Conservation (phyloP, 2,797 vertebrate genomes). For the Chiroxiphia lanceolata region DNA sequence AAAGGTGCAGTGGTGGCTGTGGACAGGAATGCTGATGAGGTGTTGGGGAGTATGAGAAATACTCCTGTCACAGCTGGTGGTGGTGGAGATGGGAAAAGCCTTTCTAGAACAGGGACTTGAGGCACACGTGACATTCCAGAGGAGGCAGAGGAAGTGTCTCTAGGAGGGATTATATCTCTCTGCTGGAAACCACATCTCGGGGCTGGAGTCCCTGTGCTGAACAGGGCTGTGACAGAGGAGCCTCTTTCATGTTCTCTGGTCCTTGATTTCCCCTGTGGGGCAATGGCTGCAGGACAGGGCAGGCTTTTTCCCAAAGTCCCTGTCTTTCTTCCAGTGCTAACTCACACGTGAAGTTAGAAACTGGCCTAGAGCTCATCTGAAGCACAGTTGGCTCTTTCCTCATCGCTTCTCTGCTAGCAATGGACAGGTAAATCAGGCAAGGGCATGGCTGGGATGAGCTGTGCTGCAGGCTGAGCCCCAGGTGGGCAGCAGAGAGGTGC, state of each 20-base stretch:
- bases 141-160: neutral
- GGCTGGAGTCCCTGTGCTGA: neutral
- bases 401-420: neutral
- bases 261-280: neutral
- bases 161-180: neutral
- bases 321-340: neutral
- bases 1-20: neutral
- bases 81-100: neutral
- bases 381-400: neutral
- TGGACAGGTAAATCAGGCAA: neutral
- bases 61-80: neutral
- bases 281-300: neutral
- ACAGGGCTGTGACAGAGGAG: neutral
- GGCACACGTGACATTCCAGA: neutral
- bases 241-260: neutral
- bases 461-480: neutral
- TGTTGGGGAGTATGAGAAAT: neutral
- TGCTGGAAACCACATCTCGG: neutral
- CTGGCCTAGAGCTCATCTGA: neutral
- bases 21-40: neutral
- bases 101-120: neutral
- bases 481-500: neutral
- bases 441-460: neutral
- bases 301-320: neutral
- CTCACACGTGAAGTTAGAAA: neutral